phyloP scores from a whole-genome alignment of 53 echinoderm and acorn worm species.

The Arbacia lixula region DNA sequence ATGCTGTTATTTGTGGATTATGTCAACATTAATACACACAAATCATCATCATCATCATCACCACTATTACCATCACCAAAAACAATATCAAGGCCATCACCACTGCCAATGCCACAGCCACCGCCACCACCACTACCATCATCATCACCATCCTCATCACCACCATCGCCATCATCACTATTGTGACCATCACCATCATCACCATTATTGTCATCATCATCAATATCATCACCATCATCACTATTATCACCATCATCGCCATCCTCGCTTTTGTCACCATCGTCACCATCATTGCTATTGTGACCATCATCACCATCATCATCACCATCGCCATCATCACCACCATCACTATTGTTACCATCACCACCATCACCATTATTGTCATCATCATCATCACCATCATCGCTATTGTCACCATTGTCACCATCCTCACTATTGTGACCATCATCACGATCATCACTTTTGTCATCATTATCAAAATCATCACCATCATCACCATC shows the following conservation, averaged over 20 bases:
- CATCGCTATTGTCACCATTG: background rate
- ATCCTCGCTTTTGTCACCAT: no score
- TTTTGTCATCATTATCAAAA: background rate
- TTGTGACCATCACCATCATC: slow-evolving; percentile 30
- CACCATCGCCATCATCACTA: background rate
- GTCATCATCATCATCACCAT: slow-evolving; percentile 1
- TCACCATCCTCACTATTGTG: background rate
- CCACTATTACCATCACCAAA: background rate
- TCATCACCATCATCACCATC: background rate
- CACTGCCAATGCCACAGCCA: background rate
- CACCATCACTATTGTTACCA: background rate
- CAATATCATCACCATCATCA: slow-evolving; percentile 17
- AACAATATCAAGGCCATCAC: background rate
- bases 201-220: slow-evolving; percentile 26
- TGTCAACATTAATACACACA: no score
- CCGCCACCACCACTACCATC: background rate
- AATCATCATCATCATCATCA: background rate
- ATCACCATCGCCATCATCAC: slow-evolving; percentile 1
- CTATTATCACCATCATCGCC: slow-evolving; percentile 11
- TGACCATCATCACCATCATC: background rate
- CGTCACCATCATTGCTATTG: background rate
- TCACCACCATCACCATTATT: slow-evolving; percentile 1
- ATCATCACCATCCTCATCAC: slow-evolving; percentile 1
- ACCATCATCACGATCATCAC: background rate
- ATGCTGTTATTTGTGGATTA: no score